Evolutionary conservation across 1,140 invertebrate species (phyloP), one percentile per base, ranked within the genome.

Genomic region (Aethina tumida): DNA sequence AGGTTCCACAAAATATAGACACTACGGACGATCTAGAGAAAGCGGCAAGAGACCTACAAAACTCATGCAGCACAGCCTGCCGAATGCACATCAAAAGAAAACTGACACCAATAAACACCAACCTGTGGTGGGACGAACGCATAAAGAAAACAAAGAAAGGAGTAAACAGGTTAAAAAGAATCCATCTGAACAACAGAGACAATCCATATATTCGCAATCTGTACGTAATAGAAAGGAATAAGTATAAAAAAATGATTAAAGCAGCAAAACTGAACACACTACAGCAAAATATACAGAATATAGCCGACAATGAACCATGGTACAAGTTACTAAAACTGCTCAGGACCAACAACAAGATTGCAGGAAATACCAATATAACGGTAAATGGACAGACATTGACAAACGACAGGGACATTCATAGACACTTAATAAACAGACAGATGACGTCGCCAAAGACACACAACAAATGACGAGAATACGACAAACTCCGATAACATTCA

Each of bases 51-150:
- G 22, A 19, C n/a, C 17, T 34, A 5, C 32, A 34, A 12, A 5
- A 34, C 5, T 12, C 12, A 20, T 34, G 32, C 18, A 22, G 3
- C 5, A 15, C 10, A 5, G 18, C 13, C 9, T 34, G 20, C 13
- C 3, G 4, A 20, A 7, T 9, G 3, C 9, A 5, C 9, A 20
- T 34, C 4, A 34, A 5, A 20, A 34, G 8, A 12, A 12, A 20
- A 4, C 19, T 20, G 3, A 34, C 5, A 9, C 13, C 10, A 20
- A 5, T n/a, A 5, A 7, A 10, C 14, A 6, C 6, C 5, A 8
- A 29, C 16, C 18, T 21, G 4, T 34, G 32, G 32, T 34, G 32
- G 32, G 17, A 19, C 5, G 17, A 34, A 8, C 12, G 22, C 3
- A n/a, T 34, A 12, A 7, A 34, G 3, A 19, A 16, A 20, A 3